Evolutionary conservation across 2,113 vertebrate species (phyloP).

Genomic region (Burhinus oedicnemus): DNA sequence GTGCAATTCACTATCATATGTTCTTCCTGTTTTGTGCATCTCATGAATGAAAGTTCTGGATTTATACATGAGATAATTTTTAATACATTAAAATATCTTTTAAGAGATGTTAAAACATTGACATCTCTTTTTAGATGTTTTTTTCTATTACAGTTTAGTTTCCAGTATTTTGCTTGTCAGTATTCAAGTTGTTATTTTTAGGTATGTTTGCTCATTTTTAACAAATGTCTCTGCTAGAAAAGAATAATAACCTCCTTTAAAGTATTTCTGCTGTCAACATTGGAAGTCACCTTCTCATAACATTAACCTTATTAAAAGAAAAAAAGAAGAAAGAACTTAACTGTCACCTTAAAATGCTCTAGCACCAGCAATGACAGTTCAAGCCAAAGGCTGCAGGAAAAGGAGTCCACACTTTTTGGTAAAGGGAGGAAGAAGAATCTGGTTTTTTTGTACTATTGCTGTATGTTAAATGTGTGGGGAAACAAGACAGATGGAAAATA

Average conservation of each 20-base stretch:
- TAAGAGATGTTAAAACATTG: no score
- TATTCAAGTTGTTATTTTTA: not conserved
- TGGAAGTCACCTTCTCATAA: not conserved
- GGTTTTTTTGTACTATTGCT: not conserved
- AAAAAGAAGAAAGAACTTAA: not conserved
- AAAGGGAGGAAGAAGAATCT: not conserved
- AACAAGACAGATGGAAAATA: not conserved
- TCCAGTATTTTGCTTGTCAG: not conserved
- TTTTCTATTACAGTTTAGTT: not conserved
- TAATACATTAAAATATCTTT: not conserved
- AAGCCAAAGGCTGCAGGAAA: not conserved
- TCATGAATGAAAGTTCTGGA: not conserved
- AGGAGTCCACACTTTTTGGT: not conserved
- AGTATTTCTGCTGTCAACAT: not conserved
- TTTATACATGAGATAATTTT: not conserved
- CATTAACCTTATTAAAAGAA: not conserved
- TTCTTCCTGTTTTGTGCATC: not conserved
- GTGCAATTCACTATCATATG: not conserved
- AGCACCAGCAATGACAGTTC: not conserved
- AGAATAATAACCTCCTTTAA: not conserved
- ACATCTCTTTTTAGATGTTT: not conserved
- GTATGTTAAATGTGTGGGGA: not conserved
- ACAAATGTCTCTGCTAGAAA: not conserved
- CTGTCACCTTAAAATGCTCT: not conserved
- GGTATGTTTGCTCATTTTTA: not conserved